Percentiles rank a stretch among this genome's conserved stretches.
These are phyloP conservation scores for Mercenaria mercenaria DNA, from an alignment of 1,140 invertebrate genomes.

Conservation along the genomic window DNA sequence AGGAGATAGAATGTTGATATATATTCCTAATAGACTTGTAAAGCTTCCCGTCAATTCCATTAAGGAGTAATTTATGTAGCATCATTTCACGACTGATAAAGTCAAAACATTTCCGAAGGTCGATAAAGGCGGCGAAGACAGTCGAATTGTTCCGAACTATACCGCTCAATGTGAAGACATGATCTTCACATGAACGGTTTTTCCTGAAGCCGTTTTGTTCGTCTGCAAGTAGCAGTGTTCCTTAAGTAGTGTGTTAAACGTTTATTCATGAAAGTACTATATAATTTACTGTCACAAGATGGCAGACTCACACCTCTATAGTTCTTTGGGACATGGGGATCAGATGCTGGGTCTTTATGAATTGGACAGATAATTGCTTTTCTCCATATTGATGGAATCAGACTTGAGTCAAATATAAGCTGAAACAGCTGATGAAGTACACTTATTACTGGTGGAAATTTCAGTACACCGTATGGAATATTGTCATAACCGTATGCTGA, in stretches of 20 bases:
- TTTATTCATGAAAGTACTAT: conserved; percentile 58
- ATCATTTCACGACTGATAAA: conserved; percentile 42
- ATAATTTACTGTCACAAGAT: conserved; percentile 59
- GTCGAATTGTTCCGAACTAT: conserved; percentile 33
- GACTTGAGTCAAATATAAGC: conserved; percentile 61
- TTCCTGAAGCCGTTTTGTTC: conserved; percentile 63
- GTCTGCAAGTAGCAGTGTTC: conserved; percentile 55
- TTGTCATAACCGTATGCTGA: conserved; percentile 43
- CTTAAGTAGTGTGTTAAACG: conserved; percentile 40
- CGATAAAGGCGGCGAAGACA: conserved; percentile 36
- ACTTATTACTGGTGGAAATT: conserved; percentile 22
- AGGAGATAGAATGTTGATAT: conserved; percentile 17
- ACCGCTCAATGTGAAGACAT: conserved; percentile 53
- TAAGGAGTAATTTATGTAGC: conserved; percentile 44
- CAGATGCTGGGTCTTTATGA: conserved; percentile 43
- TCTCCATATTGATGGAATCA: conserved; percentile 64
- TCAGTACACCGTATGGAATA: conserved; percentile 48
- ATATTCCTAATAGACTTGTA: conserved; percentile 33
- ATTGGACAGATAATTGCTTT: conserved; percentile 68
- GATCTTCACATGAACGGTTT: conserved; percentile 64
- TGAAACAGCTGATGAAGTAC: conserved; percentile 58
- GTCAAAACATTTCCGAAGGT: conserved; percentile 53
- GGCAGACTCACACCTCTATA: conserved; percentile 68
- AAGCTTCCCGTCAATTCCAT: conserved; percentile 10
- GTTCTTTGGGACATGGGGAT: conserved; percentile 58